Percentiles rank a stretch among this genome's conserved stretches.
phyloP scores from a whole-genome alignment of 1,140 invertebrate genomes.

The Aphaenogaster rudis region DNA sequence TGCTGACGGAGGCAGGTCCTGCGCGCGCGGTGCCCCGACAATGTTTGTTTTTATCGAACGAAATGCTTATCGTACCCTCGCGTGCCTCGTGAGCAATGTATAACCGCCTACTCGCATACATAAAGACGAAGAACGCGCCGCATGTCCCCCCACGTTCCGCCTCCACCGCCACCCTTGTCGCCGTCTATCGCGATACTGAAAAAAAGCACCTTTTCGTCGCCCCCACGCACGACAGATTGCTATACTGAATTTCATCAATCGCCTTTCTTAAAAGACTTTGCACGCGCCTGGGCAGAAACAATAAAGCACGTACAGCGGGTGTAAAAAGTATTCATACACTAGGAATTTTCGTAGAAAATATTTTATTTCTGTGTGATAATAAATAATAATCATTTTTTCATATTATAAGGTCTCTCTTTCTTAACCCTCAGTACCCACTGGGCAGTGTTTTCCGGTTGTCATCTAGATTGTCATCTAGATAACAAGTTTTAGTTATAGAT shows the following conservation, averaged over 20 bases:
- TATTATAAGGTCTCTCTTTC: no score
- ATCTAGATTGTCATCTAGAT: no score
- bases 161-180: not conserved
- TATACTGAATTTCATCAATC: conserved; percentile 50
- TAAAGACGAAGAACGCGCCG: conserved; percentile 39
- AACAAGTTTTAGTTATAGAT: no score
- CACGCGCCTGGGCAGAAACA: not conserved
- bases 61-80: conserved; percentile 74
- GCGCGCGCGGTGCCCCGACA: conserved; percentile 25
- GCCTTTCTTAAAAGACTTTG: not conserved
- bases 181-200: conserved; percentile 36
- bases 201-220: conserved; percentile 27
- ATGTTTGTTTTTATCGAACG: conserved; percentile 77
- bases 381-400: no score
- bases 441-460: no score
- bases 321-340: no score
- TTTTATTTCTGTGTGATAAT: no score
- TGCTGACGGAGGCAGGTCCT: conserved; percentile 11
- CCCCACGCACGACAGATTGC: conserved; percentile 31
- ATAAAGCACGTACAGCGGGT: not conserved
- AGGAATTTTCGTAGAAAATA: no score
- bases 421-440: no score
- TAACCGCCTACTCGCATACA: conserved; percentile 48
- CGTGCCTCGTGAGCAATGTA: conserved; percentile 62
- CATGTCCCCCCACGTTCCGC: conserved; percentile 30